A percentile compares a stretch with the other conserved stretches of the same genome.
Evolutionary conservation across 2,113 vertebrate species (phyloP).

Genomic region (Mesitornis unicolor): DNA sequence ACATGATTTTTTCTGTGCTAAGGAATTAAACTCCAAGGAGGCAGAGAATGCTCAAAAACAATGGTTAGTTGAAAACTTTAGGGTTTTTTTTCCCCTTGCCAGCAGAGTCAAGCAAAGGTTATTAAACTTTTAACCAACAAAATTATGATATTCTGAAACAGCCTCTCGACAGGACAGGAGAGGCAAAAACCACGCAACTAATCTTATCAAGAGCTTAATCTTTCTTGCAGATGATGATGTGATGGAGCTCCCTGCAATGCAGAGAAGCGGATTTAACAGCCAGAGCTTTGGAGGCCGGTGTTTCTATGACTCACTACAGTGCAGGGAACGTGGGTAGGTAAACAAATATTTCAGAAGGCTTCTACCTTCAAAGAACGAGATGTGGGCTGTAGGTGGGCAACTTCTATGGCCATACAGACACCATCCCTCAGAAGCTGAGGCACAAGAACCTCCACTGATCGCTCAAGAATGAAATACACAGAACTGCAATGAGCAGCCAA

Average conservation of each 20-base stretch:
- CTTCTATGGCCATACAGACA: background rate
- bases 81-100: background rate
- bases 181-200: background rate
- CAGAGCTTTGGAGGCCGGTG: background rate
- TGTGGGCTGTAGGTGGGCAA: background rate
- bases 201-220: background rate
- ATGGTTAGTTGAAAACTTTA: background rate
- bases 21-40: background rate
- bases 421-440: background rate
- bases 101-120: background rate
- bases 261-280: background rate
- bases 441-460: background rate
- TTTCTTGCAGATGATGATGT: background rate
- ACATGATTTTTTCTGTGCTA: background rate
- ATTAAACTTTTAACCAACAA: background rate
- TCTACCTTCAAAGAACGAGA: background rate
- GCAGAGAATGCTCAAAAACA: background rate
- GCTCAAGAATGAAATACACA: background rate
- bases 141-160: background rate
- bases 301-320: background rate
- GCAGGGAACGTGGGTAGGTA: background rate
- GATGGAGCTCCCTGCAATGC: background rate
- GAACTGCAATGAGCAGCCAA: background rate
- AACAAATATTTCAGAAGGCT: background rate
- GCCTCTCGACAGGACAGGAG: background rate